Evolutionary conservation across 2,797 vertebrate species (phyloP).

Genomic region (Ispidina picta): DNA sequence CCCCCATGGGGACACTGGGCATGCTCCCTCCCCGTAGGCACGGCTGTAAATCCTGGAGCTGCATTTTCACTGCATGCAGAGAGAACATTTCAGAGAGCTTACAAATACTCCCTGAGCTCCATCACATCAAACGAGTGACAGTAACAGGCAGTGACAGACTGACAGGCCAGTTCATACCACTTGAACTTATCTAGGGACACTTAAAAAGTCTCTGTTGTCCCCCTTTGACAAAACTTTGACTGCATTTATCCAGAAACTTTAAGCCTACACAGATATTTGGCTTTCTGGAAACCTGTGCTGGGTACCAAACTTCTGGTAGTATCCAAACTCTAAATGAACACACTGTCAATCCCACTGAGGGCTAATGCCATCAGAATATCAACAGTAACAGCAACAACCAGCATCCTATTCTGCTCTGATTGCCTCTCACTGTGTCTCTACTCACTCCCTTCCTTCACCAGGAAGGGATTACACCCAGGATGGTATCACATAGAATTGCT

Average conservation of each 20-base stretch:
- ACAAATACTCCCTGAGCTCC: background rate
- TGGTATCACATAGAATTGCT: background rate
- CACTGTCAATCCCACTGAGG: background rate
- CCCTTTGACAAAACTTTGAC: background rate
- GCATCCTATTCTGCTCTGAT: background rate
- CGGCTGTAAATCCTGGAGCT: background rate
- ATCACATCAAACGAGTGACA: conserved; percentile 18
- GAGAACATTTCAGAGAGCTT: background rate
- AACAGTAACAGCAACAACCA: background rate
- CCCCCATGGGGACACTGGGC: background rate
- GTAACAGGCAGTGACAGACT: conserved; percentile 27
- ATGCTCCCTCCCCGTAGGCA: background rate
- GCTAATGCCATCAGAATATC: background rate
- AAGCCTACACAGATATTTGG: background rate
- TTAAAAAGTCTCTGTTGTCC: background rate
- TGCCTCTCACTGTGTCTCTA: background rate
- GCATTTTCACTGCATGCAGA: conserved; percentile 7
- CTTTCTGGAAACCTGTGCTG: background rate
- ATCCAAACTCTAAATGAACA: background rate
- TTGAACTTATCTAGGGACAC: background rate
- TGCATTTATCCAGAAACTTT: background rate
- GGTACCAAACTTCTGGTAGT: background rate
- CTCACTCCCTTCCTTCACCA: background rate
- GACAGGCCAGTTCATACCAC: conserved; percentile 29
- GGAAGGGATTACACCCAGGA: background rate